Conservation (phyloP, 1,140 invertebrate species). For the Heliconius eleuchia region DNA sequence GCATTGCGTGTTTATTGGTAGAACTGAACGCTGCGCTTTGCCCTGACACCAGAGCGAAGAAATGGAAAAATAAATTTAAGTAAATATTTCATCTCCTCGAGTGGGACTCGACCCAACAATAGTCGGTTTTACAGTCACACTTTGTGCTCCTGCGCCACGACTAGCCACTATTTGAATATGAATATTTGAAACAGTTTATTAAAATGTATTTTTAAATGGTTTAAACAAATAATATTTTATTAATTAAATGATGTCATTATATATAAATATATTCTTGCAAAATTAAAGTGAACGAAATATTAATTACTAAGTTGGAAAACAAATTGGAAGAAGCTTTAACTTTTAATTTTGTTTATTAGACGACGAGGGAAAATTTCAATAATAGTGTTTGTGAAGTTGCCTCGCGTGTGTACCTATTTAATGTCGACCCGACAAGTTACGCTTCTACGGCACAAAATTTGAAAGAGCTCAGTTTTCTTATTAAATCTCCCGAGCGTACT, state of each 20-base stretch:
- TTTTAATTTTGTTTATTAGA: slow-evolving; percentile 46
- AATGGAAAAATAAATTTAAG: no score
- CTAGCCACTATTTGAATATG: no score
- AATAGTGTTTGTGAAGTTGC: slow-evolving; percentile 41
- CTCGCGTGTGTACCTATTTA: slow-evolving; percentile 41
- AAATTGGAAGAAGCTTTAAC: slow-evolving; percentile 37
- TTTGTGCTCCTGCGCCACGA: no score
- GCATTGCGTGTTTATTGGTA: no score
- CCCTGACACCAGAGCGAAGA: no score
- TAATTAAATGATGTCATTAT: not conserved
- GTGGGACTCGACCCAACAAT: no score
- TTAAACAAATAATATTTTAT: no score
- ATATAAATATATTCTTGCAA: not conserved
- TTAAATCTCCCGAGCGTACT: slow-evolving; percentile 11
- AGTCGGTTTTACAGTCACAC: no score
- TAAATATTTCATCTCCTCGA: no score
- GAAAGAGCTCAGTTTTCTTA: slow-evolving; percentile 25
- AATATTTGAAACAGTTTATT: no score
- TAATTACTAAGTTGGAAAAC: slow-evolving; percentile 37
- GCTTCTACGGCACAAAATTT: slow-evolving; percentile 22
- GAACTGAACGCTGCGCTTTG: no score
- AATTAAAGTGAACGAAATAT: slow-evolving; percentile 27
- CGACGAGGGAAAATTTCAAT: slow-evolving; percentile 39
- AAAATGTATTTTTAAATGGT: no score
- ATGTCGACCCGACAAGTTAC: slow-evolving; percentile 38